Evolutionary conservation across 2,113 vertebrate genomes (phyloP).

Genomic region (Podarcis cretensis): DNA sequence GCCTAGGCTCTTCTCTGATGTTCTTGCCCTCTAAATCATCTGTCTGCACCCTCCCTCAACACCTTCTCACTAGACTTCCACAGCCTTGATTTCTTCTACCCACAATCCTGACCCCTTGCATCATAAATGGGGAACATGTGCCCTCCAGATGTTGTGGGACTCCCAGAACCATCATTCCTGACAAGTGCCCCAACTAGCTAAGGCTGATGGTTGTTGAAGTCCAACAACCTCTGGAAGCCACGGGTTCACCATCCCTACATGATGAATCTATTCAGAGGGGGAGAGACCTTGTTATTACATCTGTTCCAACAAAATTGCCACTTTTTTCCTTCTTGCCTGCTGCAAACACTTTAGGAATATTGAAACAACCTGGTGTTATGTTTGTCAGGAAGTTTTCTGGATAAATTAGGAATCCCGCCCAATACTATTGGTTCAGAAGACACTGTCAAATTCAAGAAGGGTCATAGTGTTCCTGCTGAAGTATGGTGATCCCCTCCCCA

Average conservation of each 20-base stretch:
- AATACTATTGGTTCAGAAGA: not conserved
- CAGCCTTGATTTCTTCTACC: not conserved
- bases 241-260: not conserved
- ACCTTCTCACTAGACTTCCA: not conserved
- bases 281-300: too few species aligned
- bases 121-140: too few species aligned
- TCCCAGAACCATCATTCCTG: not conserved
- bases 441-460: not conserved
- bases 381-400: not conserved
- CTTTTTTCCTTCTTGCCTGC: not conserved
- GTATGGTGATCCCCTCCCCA: too few species aligned
- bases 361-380: too few species aligned
- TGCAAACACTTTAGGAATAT: not conserved
- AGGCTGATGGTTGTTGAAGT: too few species aligned
- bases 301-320: not conserved
- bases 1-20: not conserved
- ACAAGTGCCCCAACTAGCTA: not conserved
- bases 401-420: not conserved
- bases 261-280: not conserved
- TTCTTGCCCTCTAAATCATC: not conserved
- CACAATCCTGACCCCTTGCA: not conserved
- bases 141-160: too few species aligned
- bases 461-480: not conserved
- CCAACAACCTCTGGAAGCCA: not conserved
- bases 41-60: not conserved